These are phyloP conservation scores for Acanthacorydalis orientalis DNA, from an alignment of 2,888 invertebrate species.

Conservation along the genomic window DNA sequence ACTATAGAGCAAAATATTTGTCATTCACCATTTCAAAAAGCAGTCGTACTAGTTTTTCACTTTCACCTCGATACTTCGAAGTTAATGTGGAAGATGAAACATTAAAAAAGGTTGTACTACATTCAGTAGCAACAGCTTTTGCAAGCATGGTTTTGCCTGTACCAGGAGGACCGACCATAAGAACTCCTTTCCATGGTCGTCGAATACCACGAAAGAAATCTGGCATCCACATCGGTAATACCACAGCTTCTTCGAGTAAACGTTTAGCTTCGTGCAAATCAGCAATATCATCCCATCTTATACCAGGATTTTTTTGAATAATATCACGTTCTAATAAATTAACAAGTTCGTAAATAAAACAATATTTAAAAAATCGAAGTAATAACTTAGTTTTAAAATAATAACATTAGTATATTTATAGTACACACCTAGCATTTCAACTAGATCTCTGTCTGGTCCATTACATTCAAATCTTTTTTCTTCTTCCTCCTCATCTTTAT, in stretches of 20 bases:
- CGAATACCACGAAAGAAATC: constrained; percentile 96
- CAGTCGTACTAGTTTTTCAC: constrained; percentile 90
- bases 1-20: background rate
- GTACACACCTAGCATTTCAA: constrained; percentile 62
- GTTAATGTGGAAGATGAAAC: constrained; percentile 93
- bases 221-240: constrained; percentile 94
- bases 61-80: constrained; percentile 98
- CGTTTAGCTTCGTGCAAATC: constrained; percentile 79
- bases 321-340: constrained; percentile 69
- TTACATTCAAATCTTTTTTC: constrained; percentile 73
- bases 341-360: background rate
- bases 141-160: constrained; percentile 95
- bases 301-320: constrained; percentile 91
- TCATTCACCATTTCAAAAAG: constrained; percentile 84
- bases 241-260: constrained; percentile 90
- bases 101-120: constrained; percentile 93
- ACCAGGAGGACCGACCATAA: constrained; percentile 87
- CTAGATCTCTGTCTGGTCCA: constrained; percentile 76
- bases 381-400: background rate
- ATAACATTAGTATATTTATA: background rate
- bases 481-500: constrained; percentile 37
- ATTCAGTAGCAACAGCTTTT: constrained; percentile 97
- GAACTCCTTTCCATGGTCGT: constrained; percentile 89
- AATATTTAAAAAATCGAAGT: background rate
- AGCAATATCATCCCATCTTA: constrained; percentile 89